Percentiles rank a stretch among this genome's conserved stretches.
phyloP scores from a whole-genome alignment of 2,113 vertebrate genomes.

The Erpornis zantholeuca region DNA sequence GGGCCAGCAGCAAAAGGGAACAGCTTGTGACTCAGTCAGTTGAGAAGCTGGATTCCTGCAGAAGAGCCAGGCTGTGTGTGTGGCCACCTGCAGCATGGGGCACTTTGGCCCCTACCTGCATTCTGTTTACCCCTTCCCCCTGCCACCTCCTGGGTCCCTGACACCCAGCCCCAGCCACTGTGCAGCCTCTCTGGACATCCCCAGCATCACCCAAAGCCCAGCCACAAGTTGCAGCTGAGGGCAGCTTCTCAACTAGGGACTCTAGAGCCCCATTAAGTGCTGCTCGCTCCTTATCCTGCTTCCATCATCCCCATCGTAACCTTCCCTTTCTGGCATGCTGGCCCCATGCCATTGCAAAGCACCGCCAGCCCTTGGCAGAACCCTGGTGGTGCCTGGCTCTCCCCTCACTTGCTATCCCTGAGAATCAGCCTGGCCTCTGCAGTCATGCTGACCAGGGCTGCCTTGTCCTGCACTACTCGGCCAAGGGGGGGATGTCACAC shows the following conservation, averaged over 20 bases:
- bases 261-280: not conserved
- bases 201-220: not conserved
- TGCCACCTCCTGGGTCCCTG: not conserved
- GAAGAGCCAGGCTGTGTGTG: not conserved
- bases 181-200: not conserved
- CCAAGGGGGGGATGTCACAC: not conserved
- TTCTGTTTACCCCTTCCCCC: not conserved
- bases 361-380: not conserved
- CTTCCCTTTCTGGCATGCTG: not conserved
- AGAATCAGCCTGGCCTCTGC: not conserved
- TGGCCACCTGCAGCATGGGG: not conserved
- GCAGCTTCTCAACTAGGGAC: not conserved
- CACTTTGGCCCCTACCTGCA: not conserved
- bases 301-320: not conserved
- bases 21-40: fast-evolving
- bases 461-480: not conserved
- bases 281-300: not conserved
- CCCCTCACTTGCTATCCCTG: not conserved
- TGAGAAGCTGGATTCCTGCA: not conserved
- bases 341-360: not conserved
- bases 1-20: fast-evolving
- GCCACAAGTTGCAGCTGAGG: not conserved
- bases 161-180: not conserved
- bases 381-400: not conserved
- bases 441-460: not conserved